A percentile compares a stretch with the other conserved stretches of the same genome.
These are phyloP conservation scores for Nomada flava DNA, from an alignment of 2,888 invertebrate genomes.

Conservation along the genomic window DNA sequence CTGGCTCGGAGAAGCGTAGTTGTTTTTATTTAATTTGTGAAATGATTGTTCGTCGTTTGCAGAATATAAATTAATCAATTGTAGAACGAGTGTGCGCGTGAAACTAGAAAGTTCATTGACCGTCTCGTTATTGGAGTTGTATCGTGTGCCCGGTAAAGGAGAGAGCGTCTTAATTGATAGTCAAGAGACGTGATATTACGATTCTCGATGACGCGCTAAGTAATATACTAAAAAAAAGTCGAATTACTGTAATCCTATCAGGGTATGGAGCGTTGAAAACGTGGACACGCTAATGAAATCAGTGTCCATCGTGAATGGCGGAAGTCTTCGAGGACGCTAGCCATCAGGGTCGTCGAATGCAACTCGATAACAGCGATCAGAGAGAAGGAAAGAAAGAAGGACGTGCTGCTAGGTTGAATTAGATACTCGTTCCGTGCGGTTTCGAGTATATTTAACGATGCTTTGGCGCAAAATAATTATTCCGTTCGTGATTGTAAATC, in stretches of 20 bases:
- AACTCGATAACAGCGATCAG: background rate
- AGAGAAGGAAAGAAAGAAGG: background rate
- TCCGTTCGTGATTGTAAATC: slow-evolving; percentile 7
- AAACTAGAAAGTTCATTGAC: slow-evolving; percentile 19
- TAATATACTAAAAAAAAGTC: slow-evolving; percentile 6
- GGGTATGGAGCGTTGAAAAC: slow-evolving; percentile 41
- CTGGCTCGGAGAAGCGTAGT: slow-evolving; percentile 31
- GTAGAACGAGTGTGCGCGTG: slow-evolving; percentile 31
- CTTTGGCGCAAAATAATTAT: background rate
- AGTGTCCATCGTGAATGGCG: background rate
- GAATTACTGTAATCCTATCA: slow-evolving; percentile 36
- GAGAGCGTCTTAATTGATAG: slow-evolving; percentile 3
- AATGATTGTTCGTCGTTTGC: slow-evolving; percentile 13
- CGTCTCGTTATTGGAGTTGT: slow-evolving; percentile 34
- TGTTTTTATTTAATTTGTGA: slow-evolving; percentile 30
- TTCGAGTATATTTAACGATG: slow-evolving; percentile 33
- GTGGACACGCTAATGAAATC: background rate
- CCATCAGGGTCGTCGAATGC: background rate
- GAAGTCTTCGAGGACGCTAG: background rate
- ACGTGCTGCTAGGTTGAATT: background rate
- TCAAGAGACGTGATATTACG: slow-evolving; percentile 16
- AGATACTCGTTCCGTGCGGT: slow-evolving; percentile 16
- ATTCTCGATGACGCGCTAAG: slow-evolving; percentile 23
- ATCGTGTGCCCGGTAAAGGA: background rate
- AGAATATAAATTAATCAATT: background rate